phyloP scores from a whole-genome alignment of 1,140 invertebrate genomes.

The Nixonia krombeini region DNA sequence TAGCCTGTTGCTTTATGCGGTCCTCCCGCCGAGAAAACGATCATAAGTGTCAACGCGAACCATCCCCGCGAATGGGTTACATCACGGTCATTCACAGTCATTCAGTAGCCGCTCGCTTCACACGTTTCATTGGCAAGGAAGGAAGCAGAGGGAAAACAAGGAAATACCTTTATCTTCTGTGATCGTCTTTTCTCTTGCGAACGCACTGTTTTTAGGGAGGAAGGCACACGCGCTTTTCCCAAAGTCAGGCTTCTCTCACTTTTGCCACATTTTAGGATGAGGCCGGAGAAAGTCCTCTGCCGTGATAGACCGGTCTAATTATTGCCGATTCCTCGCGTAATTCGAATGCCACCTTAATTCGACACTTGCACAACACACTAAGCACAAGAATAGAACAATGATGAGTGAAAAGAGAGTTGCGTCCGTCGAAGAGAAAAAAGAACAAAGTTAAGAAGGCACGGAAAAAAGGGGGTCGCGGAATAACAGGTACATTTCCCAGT shows the following conservation, averaged over 20 bases:
- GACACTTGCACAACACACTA: conserved; percentile 67
- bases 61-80: neutral
- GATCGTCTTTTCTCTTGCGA: too few relatives aligned
- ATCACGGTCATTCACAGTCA: conserved; percentile 2
- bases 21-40: conserved; percentile 14
- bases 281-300: neutral
- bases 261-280: neutral
- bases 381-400: conserved; percentile 59
- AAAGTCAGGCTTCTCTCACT: neutral
- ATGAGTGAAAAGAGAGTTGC: conserved; percentile 36
- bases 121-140: neutral
- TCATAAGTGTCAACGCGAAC: conserved; percentile 32
- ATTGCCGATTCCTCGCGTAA: too few relatives aligned
- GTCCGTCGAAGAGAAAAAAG: conserved; percentile 21
- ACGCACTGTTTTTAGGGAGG: neutral
- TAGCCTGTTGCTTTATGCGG: conserved; percentile 47
- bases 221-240: neutral
- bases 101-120: neutral
- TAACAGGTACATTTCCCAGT: conserved; percentile 6
- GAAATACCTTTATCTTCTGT: neutral
- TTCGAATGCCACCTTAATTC: conserved; percentile 57
- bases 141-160: too few relatives aligned
- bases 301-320: conserved; percentile 19
- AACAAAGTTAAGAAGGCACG: conserved; percentile 9
- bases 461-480: conserved; percentile 4